phyloP scores from a whole-genome alignment of 2,888 invertebrate genomes.

The Gibbula magus region DNA sequence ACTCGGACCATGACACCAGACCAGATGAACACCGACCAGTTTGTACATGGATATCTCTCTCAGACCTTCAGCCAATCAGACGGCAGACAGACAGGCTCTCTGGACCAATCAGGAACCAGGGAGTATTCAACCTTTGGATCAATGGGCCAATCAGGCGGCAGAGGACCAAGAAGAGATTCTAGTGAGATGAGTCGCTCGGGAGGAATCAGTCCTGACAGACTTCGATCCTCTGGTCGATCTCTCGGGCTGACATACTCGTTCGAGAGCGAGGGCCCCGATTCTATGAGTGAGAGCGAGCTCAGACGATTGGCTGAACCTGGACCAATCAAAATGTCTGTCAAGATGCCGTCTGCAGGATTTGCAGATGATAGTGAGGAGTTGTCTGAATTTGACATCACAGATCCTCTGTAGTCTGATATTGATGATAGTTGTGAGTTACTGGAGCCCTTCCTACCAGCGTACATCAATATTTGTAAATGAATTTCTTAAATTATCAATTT shows the following conservation, averaged over 20 bases:
- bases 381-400: constrained; percentile 57
- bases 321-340: constrained; percentile 60
- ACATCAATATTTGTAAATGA: too few species aligned
- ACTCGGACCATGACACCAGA: constrained; percentile 64
- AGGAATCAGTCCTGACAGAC: constrained; percentile 44
- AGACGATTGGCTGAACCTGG: constrained; percentile 40
- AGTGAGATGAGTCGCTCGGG: constrained; percentile 42
- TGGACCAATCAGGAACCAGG: constrained; percentile 11
- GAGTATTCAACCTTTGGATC: constrained; percentile 10
- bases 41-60: constrained; percentile 64
- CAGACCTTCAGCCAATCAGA: constrained; percentile 60
- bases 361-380: constrained; percentile 60
- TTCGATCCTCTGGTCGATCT: constrained; percentile 46
- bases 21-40: constrained; percentile 68
- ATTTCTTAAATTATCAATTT: too few species aligned
- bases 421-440: too few species aligned
- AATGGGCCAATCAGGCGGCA: constrained; percentile 7
- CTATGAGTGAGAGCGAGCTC: constrained; percentile 44
- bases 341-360: constrained; percentile 56
- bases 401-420: not conserved
- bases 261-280: constrained; percentile 33
- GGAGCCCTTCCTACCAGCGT: too few species aligned
- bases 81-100: constrained; percentile 25
- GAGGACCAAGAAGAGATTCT: not conserved
- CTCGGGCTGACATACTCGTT: constrained; percentile 58